Evolutionary conservation across 2,113 vertebrate genomes (phyloP).

Genomic region (Pachyramphus minor): DNA sequence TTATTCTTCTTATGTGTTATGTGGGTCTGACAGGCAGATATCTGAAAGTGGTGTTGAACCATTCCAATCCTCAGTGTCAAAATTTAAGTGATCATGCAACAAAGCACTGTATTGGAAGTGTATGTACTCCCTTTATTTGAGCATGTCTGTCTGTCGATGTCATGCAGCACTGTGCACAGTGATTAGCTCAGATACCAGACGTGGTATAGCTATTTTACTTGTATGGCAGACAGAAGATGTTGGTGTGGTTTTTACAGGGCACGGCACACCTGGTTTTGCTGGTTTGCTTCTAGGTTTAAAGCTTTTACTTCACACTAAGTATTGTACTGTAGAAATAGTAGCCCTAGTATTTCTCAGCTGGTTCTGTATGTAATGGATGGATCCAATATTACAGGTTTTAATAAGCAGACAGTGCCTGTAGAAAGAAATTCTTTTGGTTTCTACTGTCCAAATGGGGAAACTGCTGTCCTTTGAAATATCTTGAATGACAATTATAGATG

Average conservation of each 20-base stretch:
- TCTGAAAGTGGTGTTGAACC: not conserved
- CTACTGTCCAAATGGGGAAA: not conserved
- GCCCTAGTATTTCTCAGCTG: not conserved
- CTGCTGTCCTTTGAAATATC: not conserved
- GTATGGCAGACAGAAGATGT: not conserved
- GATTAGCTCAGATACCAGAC: not conserved
- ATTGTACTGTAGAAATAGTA: not conserved
- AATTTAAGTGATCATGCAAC: not conserved
- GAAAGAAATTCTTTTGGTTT: not conserved
- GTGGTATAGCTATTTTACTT: not conserved
- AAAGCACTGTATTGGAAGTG: not conserved
- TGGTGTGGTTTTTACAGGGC: accelerated
- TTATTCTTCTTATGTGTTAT: not conserved
- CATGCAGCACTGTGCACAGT: not conserved
- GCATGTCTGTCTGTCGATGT: accelerated
- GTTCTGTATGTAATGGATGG: not conserved
- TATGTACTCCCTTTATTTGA: not conserved
- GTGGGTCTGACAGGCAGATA: not conserved
- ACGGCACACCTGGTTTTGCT: not conserved
- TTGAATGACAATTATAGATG: not conserved
- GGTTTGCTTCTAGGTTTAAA: not conserved
- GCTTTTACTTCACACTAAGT: not conserved
- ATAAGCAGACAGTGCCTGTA: not conserved
- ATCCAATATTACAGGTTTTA: not conserved
- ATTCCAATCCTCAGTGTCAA: not conserved